Evolutionary conservation across 2,113 vertebrate genomes (phyloP).

Genomic region (Laterallus jamaicensis): DNA sequence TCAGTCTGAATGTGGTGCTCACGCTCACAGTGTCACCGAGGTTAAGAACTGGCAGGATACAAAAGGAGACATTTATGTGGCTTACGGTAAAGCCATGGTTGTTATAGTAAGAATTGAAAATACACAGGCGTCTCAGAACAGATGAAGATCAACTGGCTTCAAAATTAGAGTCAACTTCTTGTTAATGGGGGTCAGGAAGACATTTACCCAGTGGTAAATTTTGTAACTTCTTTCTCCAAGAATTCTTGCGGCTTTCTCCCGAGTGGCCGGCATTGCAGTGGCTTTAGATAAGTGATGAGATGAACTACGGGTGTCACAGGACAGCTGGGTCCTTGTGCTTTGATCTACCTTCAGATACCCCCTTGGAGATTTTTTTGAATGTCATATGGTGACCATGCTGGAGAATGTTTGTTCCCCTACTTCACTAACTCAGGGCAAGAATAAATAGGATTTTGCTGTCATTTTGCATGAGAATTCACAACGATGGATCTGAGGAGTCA

Average conservation of each 20-base stretch:
- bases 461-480: background rate
- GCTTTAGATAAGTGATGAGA: background rate
- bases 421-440: background rate
- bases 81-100: background rate
- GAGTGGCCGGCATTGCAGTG: background rate
- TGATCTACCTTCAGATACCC: background rate
- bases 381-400: background rate
- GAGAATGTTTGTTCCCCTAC: background rate
- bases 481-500: background rate
- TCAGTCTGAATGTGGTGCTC: background rate
- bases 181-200: background rate
- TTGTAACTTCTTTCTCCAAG: background rate
- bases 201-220: background rate
- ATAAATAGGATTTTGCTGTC: background rate
- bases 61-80: background rate
- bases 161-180: background rate
- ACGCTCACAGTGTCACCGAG: background rate
- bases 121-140: background rate
- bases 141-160: background rate
- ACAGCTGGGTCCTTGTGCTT: background rate
- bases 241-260: background rate
- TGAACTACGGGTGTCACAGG: background rate
- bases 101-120: constrained; percentile 17
- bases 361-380: background rate
- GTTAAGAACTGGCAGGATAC: background rate